Percentiles rank a stretch among this genome's conserved stretches.
Evolutionary conservation across 2,888 invertebrate genomes (phyloP).

Genomic region (Zaprionus bogoriensis): DNA sequence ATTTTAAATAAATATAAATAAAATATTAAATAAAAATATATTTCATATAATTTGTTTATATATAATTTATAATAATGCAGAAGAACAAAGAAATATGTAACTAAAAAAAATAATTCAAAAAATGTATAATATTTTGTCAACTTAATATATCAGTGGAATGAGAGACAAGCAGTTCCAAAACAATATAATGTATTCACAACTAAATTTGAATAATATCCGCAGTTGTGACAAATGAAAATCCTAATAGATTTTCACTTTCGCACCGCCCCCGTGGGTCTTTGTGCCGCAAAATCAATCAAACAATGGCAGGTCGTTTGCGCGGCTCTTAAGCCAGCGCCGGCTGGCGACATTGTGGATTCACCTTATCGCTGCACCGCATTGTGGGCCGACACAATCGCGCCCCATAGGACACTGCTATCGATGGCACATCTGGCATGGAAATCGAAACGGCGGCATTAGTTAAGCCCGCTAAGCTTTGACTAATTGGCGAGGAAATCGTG

Average conservation of each 20-base stretch:
- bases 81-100: no score
- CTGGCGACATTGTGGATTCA: constrained; percentile 47
- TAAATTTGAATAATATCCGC: not conserved
- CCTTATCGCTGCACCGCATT: constrained; percentile 59
- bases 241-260: not conserved
- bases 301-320: constrained; percentile 64
- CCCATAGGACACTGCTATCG: constrained; percentile 50
- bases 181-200: not conserved
- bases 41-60: no score
- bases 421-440: constrained; percentile 60
- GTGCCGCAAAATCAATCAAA: constrained; percentile 48
- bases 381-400: no score
- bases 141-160: no score
- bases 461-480: constrained; percentile 68
- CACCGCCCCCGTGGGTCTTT: not conserved
- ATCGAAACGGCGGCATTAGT: constrained; percentile 27
- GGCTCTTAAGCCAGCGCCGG: constrained; percentile 47
- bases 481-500: constrained; percentile 67
- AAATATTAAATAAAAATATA: no score
- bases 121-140: no score
- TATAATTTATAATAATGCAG: no score
- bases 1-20: no score
- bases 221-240: not conserved
- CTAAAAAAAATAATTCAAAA: no score
- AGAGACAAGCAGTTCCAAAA: not conserved